Base-by-base conservation (phyloP, 2,888 invertebrate species). In the Salticus scenicus region DNA sequence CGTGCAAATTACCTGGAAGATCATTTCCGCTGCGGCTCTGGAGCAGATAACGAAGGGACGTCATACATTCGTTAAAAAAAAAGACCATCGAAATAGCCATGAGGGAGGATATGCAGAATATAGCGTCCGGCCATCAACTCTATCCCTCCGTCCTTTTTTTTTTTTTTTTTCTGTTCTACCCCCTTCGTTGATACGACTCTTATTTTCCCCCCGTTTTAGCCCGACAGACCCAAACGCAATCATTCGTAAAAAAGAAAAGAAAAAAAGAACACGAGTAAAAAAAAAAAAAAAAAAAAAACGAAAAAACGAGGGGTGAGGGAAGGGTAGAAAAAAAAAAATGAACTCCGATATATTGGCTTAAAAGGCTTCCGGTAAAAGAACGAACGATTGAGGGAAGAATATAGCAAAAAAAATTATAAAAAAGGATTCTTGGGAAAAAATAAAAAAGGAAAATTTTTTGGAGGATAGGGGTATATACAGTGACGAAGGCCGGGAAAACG, bases 321-420 rank as follows among this genome's bases (percentile, higher is more conserved):
- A n/a, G 42, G 73, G 67, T 41, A 17, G 41, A 63, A 69, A 83
- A 76, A 83, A 76, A 81, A 82, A 76, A 83, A 72, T 33, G 73
- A 37, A 74, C 72, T 72, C 72, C 83, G 72, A 84, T 84, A 83
- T 83, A 84, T 84, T 84, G 83, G 83, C 83, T 84, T 84, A 84
- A 84, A 84, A 84, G 83, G 83, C 83, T 84, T 84, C 83, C 83
- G 83, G 77, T n/a, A 77, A 74, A 72, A 84, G 83, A 84, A 77
- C 51, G 71, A 72, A 81, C 74, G 81, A 69, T 74, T 74, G 81
- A 67, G 57, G 28, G 30, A 51, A 71, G 82, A 70, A 76, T 71
- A 17, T 5, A 37, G 30, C 31, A 31, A 67, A 71, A 76, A 75
- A 83, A 67, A 82, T 30, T 17, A 75, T 20, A 30, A 83, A 76